These are phyloP conservation scores for Drosophila bifasciata DNA, from an alignment of 1,140 invertebrate species.

Conservation along the genomic window DNA sequence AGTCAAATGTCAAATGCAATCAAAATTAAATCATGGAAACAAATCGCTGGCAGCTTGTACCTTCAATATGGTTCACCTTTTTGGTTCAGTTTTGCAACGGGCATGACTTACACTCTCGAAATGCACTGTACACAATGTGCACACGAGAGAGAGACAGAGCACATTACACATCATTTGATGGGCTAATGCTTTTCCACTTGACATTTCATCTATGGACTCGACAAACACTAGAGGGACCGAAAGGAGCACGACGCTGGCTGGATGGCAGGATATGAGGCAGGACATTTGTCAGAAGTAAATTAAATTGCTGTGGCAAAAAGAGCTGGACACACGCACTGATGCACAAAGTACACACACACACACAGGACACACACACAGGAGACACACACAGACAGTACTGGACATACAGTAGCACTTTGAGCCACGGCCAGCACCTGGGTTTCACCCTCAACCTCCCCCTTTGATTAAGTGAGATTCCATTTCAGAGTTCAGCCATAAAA, in stretches of 20 bases:
- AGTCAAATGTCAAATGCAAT: no score
- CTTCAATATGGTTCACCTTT: no score
- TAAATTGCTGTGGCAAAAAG: constrained; percentile 49
- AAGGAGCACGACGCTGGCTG: background rate
- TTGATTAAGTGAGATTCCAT: constrained; percentile 48
- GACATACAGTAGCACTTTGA: constrained; percentile 13
- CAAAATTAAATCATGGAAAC: no score
- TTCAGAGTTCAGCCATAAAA: constrained; percentile 45
- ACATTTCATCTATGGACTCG: constrained; percentile 38
- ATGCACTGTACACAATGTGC: constrained; percentile 10
- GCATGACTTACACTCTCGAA: background rate
- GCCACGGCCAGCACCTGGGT: background rate
- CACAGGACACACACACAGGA: background rate
- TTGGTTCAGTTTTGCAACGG: no score
- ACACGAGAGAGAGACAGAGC: constrained; percentile 21
- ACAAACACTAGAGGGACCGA: constrained; percentile 25
- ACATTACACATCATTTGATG: constrained; percentile 51
- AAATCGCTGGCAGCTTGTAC: no score
- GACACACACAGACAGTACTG: background rate
- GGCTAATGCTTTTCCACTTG: constrained; percentile 51
- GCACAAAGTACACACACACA: background rate
- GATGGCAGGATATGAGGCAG: constrained; percentile 30
- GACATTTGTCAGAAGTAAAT: constrained; percentile 58
- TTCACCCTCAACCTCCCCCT: no score
- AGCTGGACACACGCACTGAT: constrained; percentile 1